These are phyloP conservation scores for Phorcus lineatus DNA, from an alignment of 2,888 invertebrate genomes.

Conservation along the genomic window DNA sequence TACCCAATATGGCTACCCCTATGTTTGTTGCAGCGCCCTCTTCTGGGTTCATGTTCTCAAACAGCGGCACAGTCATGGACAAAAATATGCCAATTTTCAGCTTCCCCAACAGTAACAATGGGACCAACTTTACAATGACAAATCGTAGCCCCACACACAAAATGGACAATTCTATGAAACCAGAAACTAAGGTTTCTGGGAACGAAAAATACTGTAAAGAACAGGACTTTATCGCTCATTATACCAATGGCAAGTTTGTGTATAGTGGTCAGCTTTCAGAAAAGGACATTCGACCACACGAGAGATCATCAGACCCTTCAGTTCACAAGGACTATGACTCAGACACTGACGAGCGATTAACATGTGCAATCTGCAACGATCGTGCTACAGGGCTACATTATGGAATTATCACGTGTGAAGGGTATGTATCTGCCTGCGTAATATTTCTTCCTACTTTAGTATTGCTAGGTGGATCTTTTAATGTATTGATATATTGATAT, in stretches of 20 bases:
- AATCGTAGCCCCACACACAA: not conserved
- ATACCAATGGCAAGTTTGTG: slow-evolving; percentile 62
- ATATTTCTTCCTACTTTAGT: too few species aligned
- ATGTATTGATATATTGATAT: too few species aligned
- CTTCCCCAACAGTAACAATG: slow-evolving; percentile 29
- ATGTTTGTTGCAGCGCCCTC: slow-evolving; percentile 39
- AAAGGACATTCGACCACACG: slow-evolving; percentile 36
- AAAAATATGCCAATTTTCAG: slow-evolving; percentile 35
- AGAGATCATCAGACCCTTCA: not conserved
- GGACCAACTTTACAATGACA: not conserved
- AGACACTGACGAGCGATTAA: slow-evolving; percentile 83
- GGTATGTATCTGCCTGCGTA: slow-evolving; percentile 80
- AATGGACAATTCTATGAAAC: not conserved
- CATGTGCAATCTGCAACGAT: slow-evolving; percentile 89
- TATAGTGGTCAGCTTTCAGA: slow-evolving; percentile 58
- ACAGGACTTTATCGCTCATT: slow-evolving; percentile 60
- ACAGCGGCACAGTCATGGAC: slow-evolving; percentile 27
- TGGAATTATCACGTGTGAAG: slow-evolving; percentile 99
- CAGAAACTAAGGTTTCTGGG: not conserved
- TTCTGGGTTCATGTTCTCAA: slow-evolving; percentile 30
- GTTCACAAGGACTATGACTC: slow-evolving; percentile 65
- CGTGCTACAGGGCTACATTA: slow-evolving; percentile 98
- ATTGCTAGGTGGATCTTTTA: too few species aligned
- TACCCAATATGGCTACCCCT: slow-evolving; percentile 35
- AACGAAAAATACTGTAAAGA: slow-evolving; percentile 37